Conservation (phyloP, 2,888 invertebrate genomes). For the Polydrusus tereticollis region DNA sequence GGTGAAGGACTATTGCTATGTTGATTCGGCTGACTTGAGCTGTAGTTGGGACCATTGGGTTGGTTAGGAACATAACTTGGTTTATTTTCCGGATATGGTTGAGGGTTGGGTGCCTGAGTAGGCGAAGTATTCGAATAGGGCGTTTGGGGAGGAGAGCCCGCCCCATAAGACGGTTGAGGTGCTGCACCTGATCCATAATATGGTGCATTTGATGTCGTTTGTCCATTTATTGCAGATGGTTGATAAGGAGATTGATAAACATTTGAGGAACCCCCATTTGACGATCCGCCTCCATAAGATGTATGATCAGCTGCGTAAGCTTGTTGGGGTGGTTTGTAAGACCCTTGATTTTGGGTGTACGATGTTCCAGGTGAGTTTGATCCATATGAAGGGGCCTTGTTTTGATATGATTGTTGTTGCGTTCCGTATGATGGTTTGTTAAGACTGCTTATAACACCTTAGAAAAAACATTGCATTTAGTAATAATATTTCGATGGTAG, state of each 20-base stretch:
- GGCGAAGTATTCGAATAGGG: neutral
- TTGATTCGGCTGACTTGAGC: neutral
- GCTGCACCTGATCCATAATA: neutral
- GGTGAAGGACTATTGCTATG: constrained; percentile 1
- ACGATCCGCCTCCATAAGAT: neutral
- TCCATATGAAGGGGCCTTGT: neutral
- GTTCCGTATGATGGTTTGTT: constrained; percentile 23
- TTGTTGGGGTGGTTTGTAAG: neutral
- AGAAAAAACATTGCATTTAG: constrained; percentile 24
- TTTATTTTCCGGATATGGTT: neutral
- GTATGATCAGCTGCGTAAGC: neutral
- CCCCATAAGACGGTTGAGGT: neutral
- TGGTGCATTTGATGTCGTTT: neutral
- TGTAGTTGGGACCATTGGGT: constrained; percentile 12
- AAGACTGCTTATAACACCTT: constrained; percentile 44
- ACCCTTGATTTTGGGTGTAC: neutral
- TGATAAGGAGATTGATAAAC: neutral
- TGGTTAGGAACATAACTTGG: neutral
- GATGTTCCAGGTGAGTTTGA: neutral
- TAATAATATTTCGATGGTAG: too few species aligned
- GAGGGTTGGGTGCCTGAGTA: neutral
- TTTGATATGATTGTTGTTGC: constrained; percentile 9
- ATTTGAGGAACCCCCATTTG: neutral
- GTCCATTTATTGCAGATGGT: neutral
- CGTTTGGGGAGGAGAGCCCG: neutral